A percentile compares a stretch with the other conserved stretches of the same genome.
These are phyloP conservation scores for Entomyzon cyanotis DNA, from an alignment of 2,113 vertebrate genomes.

Conservation along the genomic window DNA sequence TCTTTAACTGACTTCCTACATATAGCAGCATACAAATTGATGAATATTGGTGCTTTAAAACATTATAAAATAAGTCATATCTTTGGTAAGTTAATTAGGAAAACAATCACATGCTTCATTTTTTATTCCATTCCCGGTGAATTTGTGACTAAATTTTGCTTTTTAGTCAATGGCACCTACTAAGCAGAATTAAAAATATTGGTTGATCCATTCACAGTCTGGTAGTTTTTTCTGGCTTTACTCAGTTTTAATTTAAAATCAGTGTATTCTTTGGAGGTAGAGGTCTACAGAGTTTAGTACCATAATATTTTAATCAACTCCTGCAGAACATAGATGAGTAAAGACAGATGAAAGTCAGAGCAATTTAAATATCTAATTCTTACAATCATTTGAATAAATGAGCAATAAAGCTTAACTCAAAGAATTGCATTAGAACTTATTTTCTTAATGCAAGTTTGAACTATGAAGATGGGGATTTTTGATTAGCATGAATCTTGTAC, in stretches of 20 bases:
- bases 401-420: background rate
- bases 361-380: background rate
- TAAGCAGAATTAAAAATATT: background rate
- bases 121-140: background rate
- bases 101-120: background rate
- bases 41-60: background rate
- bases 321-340: background rate
- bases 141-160: background rate
- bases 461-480: background rate
- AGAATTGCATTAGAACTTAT: background rate
- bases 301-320: background rate
- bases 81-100: background rate
- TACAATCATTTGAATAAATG: background rate
- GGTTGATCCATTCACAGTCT: background rate
- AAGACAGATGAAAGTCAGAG: background rate
- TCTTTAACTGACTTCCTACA: background rate
- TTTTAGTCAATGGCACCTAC: background rate
- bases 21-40: background rate
- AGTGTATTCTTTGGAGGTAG: background rate
- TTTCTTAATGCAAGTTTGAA: background rate
- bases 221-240: background rate
- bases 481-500: background rate
- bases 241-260: background rate
- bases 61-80: background rate
- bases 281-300: background rate